Evolutionary conservation across 2,888 invertebrate species (phyloP), one percentile per base, ranked within the genome.

Genomic region (Synanthedon myopaeformis): DNA sequence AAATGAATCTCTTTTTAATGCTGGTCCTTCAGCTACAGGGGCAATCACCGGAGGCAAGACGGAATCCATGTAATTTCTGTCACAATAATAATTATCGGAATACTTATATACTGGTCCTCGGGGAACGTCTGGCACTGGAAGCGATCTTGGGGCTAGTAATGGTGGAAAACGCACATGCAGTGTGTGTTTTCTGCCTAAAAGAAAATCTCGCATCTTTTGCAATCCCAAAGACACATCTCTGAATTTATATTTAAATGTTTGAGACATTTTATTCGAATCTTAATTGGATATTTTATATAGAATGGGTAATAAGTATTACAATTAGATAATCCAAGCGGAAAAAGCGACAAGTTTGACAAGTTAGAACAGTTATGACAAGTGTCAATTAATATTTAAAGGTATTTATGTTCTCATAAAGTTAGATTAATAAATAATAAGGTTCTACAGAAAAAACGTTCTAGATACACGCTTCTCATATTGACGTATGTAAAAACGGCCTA

Each of bases 21-120:
- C 62, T 0, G 71, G 71, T 1, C 76, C 77, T 60, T 71, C 69
- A 2, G 74, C 82, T 6, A 82, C 58, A 2, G 84, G 82, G 0
- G 80, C 83, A 6, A 83, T 68, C 0, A 85, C 72, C 0, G 86
- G 85, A 0, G 85, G 85, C 8, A 67, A 64, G 0, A 84, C 79
- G 2, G 83, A 75, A 54, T 76, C 61, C 55, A 66, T 59, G 0
- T 64, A 67, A 61, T 62, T 65, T 49, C 84, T 70, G 6, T 62
- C 58, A 42, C 55, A 64, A 57, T 86, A 85, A 56, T 72, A 79
- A 51, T 75, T 67, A 0, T 74, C 61, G 0, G 80, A 70, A 59
- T 82, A 83, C 49, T 72, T 78, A 49, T 68, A 56, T 3, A 76
- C 74, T 0, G 77, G 75, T 0, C 75, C 77, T 1, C 85, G 71